These are phyloP conservation scores for Gallinago paraguaiae DNA, from an alignment of 2,113 vertebrate species.

Conservation along the genomic window DNA sequence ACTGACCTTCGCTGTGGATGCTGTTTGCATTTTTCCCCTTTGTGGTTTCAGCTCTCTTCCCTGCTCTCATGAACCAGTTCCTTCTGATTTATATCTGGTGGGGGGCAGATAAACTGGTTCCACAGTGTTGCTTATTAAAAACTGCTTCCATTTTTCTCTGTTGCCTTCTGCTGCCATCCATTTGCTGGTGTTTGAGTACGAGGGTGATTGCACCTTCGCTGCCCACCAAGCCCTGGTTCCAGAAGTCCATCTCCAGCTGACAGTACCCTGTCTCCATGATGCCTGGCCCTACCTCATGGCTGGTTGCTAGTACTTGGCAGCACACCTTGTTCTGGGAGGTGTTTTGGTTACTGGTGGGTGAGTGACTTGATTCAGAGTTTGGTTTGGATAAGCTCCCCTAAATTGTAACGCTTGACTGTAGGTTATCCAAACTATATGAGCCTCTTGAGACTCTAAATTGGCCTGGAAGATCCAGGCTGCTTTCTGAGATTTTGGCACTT, in stretches of 20 bases:
- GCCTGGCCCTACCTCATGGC: neutral
- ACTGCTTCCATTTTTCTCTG: neutral
- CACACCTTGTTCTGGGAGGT: slow-evolving; percentile 53
- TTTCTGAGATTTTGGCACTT: slow-evolving; percentile 37
- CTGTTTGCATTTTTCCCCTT: neutral
- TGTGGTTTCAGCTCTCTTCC: neutral
- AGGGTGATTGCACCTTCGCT: neutral
- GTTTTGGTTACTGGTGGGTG: slow-evolving; percentile 37
- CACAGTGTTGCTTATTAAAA: neutral
- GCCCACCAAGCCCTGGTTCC: neutral
- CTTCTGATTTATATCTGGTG: neutral
- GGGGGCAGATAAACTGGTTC: neutral
- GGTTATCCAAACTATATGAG: slow-evolving; percentile 49
- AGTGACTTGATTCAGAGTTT: slow-evolving; percentile 25
- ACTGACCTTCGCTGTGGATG: neutral
- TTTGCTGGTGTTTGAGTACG: neutral
- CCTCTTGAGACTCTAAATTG: slow-evolving; percentile 24
- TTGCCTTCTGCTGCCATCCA: neutral
- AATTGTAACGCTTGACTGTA: slow-evolving; percentile 37
- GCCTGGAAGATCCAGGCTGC: slow-evolving; percentile 1
- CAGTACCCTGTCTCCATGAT: neutral
- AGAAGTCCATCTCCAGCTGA: neutral
- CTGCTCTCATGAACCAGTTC: neutral
- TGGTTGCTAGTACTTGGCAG: slow-evolving; percentile 34
- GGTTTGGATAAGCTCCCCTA: slow-evolving; percentile 43